Evolutionary conservation across 30 jellyfish, hydroid and myxozoan genomes (phyloP).

Genomic region (Aurelia aurita complex sp. Pacific): DNA sequence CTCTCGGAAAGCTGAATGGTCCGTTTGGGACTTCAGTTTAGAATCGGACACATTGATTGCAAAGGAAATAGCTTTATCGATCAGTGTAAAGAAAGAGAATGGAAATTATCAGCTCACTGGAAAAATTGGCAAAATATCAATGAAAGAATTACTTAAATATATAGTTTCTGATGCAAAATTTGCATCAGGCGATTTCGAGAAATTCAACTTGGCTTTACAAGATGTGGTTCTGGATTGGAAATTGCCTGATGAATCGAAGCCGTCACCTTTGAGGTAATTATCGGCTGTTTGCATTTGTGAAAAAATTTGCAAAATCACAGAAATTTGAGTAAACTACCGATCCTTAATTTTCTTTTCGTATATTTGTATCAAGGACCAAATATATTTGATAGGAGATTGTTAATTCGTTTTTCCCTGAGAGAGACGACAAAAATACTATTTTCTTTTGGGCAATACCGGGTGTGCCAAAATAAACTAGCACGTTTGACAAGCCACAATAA

Average conservation of each 20-base stretch:
- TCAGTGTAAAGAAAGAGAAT: slow-evolving; percentile 1
- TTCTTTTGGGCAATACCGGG: too few species aligned
- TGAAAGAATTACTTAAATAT: slow-evolving; percentile 8
- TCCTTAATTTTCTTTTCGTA: too few species aligned
- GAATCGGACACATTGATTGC: slow-evolving; percentile 22
- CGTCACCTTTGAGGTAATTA: slow-evolving; percentile 10
- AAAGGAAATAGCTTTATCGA: not conserved
- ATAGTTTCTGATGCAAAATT: slow-evolving; percentile 3
- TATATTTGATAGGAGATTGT: too few species aligned
- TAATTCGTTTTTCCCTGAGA: too few species aligned
- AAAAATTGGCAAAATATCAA: not conserved
- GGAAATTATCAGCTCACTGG: slow-evolving; percentile 19
- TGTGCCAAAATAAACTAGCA: too few species aligned
- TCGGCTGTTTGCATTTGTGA: too few species aligned
- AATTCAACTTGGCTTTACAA: slow-evolving; percentile 8
- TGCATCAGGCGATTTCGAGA: slow-evolving; percentile 11
- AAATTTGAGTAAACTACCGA: too few species aligned
- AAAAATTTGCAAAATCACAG: too few species aligned
- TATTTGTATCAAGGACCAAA: too few species aligned
- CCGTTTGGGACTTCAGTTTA: slow-evolving; percentile 14
- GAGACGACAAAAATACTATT: too few species aligned
- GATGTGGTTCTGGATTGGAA: not conserved
- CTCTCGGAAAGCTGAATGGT: not conserved
- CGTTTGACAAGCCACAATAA: too few species aligned
- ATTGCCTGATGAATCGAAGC: not conserved